Percentiles rank a stretch among this genome's conserved stretches.
Conservation (phyloP, 2,113 vertebrate genomes). For the Lasiurus cinereus region DNA sequence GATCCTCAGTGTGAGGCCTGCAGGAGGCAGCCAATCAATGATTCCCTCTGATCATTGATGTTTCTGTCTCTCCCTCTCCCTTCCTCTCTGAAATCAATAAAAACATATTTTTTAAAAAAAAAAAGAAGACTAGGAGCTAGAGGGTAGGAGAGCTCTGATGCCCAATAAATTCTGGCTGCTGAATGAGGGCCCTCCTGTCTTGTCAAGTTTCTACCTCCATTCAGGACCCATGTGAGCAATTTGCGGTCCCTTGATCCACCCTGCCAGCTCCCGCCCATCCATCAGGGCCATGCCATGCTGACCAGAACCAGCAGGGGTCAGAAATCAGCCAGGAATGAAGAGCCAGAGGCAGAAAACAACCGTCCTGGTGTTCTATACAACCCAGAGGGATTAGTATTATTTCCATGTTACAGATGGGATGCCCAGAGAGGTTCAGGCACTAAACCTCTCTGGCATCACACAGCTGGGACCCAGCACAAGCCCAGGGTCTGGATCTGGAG, state of each 20-base stretch:
- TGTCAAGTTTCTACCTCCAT: background rate
- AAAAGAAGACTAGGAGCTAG: background rate
- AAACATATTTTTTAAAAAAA: no score
- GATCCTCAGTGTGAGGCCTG: no score
- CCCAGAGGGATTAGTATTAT: background rate
- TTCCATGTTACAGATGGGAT: no score
- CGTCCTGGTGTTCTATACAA: no score
- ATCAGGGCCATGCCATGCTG: background rate
- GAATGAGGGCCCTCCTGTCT: background rate
- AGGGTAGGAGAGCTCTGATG: background rate
- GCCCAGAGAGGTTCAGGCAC: background rate
- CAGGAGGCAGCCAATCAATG: no score
- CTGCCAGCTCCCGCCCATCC: rapidly evolving
- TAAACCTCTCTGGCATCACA: background rate
- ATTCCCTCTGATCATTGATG: no score
- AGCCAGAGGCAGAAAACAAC: background rate
- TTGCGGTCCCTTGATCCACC: background rate
- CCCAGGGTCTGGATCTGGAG: no score
- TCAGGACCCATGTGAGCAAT: background rate
- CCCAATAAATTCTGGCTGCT: background rate
- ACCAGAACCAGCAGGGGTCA: constrained; percentile 7
- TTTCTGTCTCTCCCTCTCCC: no score
- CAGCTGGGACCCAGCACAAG: background rate
- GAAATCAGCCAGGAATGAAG: background rate
- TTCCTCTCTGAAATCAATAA: no score